Evolutionary conservation across 2,888 invertebrate genomes (phyloP).

Genomic region (Nymphalis c-album): DNA sequence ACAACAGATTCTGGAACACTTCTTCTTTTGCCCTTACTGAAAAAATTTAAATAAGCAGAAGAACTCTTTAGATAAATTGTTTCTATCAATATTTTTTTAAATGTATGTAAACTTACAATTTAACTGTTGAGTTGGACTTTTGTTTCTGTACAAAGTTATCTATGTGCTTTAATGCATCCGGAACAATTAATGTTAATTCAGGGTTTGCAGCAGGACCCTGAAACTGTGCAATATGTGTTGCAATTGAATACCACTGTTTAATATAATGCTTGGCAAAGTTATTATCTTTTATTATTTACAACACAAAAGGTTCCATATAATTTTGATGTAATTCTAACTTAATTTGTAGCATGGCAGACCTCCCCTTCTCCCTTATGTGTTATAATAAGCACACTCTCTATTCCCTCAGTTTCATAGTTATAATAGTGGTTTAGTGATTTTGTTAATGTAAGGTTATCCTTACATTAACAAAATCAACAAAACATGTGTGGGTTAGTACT

Average conservation of each 20-base stretch:
- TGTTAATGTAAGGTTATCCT: no score
- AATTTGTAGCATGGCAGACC: no score
- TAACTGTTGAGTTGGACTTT: constrained; percentile 51
- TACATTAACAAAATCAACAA: no score
- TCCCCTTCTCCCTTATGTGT: no score
- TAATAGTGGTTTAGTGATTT: not conserved
- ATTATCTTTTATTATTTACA: no score
- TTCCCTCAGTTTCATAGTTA: not conserved
- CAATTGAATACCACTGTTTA: not conserved
- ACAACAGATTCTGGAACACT: constrained; percentile 52
- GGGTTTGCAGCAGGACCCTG: constrained; percentile 58
- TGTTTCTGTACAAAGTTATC: constrained; percentile 70
- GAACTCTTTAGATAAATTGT: not conserved
- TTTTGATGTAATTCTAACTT: no score
- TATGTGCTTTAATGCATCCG: constrained; percentile 66
- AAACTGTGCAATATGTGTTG: constrained; percentile 49
- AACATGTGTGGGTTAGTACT: constrained; percentile 30
- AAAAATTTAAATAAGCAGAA: constrained; percentile 26
- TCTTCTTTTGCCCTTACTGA: constrained; percentile 67
- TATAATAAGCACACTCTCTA: no score
- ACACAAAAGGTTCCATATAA: no score
- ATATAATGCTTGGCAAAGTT: no score
- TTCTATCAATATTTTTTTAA: constrained; percentile 4
- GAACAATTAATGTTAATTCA: constrained; percentile 62
- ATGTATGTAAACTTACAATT: constrained; percentile 53